These are phyloP conservation scores for Lithosia quadra DNA, from an alignment of 2,888 invertebrate species.

Conservation along the genomic window DNA sequence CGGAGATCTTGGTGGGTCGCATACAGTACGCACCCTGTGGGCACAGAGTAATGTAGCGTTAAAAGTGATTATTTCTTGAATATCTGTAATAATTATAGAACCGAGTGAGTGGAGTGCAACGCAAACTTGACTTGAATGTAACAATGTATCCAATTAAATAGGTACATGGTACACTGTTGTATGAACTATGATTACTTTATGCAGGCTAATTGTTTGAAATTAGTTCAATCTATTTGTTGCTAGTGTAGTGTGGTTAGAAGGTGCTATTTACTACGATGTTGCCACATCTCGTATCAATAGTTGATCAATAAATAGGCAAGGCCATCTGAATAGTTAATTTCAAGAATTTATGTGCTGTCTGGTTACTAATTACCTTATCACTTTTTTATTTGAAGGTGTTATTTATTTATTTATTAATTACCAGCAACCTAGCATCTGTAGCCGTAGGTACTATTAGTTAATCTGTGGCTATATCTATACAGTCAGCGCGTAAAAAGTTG, in stretches of 20 bases:
- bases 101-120: background rate
- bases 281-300: slow-evolving; percentile 2
- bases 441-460: no score
- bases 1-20: no score
- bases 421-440: no score
- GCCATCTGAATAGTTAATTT: background rate
- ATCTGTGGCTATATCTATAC: no score
- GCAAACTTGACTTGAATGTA: background rate
- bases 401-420: no score
- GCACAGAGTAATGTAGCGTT: no score
- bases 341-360: background rate
- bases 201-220: background rate
- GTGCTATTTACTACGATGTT: background rate
- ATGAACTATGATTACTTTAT: background rate
- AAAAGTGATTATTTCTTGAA: no score
- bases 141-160: background rate
- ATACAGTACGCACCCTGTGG: no score
- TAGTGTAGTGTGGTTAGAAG: background rate
- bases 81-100: background rate
- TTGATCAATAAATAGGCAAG: slow-evolving; percentile 3
- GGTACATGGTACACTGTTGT: background rate
- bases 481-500: no score
- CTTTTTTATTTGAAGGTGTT: no score
- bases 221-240: slow-evolving; percentile 1
- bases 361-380: background rate